A percentile compares a stretch with the other conserved stretches of the same genome.
Evolutionary conservation across 2,888 invertebrate genomes (phyloP).

Genomic region (Synergus gifuensis): DNA sequence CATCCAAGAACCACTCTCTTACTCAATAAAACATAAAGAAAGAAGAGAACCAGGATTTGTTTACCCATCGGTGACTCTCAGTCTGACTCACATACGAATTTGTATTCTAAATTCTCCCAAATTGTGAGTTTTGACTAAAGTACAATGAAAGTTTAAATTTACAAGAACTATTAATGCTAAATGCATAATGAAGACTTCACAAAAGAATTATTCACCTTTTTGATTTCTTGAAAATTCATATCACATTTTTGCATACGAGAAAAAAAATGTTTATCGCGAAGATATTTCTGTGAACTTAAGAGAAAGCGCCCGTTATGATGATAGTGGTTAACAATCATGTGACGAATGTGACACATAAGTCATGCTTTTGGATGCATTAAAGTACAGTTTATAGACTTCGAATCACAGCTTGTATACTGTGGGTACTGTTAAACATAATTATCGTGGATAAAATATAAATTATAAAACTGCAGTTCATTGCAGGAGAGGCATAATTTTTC

Average conservation of each 20-base stretch:
- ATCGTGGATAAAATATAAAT: slow-evolving; percentile 30
- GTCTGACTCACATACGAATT: not conserved
- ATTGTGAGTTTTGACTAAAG: not conserved
- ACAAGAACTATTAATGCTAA: not conserved
- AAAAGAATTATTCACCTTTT: not conserved
- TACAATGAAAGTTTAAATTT: not conserved
- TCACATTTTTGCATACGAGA: not conserved
- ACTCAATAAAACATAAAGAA: not conserved
- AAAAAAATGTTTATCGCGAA: not conserved
- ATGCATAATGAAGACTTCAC: not conserved
- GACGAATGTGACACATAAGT: slow-evolving; percentile 15
- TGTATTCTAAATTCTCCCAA: not conserved
- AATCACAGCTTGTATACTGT: not conserved
- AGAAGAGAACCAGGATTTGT: slow-evolving; percentile 15
- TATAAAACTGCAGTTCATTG: slow-evolving; percentile 29
- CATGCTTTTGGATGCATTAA: slow-evolving; percentile 21
- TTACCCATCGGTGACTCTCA: not conserved
- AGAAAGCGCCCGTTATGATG: slow-evolving; percentile 2
- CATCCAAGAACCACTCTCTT: not conserved
- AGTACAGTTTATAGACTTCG: not conserved
- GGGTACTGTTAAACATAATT: slow-evolving; percentile 34
- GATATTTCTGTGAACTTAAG: not conserved
- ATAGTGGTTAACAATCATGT: slow-evolving; percentile 7
- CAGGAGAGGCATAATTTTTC: slow-evolving; percentile 4
- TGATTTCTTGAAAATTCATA: not conserved